Evolutionary conservation across 2,888 invertebrate genomes (phyloP), one percentile per base, ranked within the genome.

Genomic region (Hemistola chrysoprasaria): DNA sequence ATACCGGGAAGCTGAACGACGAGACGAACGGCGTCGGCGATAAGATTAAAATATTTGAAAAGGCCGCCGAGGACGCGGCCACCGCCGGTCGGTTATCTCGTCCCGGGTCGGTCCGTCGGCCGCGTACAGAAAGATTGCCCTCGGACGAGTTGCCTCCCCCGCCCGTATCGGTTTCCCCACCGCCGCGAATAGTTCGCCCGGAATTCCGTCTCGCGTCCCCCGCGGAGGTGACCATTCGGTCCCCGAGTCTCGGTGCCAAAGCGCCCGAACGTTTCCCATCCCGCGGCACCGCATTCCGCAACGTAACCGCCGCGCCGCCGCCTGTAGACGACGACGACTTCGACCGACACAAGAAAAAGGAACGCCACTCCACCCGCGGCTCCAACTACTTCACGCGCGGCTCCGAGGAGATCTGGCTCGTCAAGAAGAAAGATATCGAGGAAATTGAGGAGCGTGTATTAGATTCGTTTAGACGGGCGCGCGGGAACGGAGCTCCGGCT

Each of bases 401-500:
- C 7, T 81, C 88, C 0, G 88, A 88, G 41, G 88, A 88, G 56
- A 88, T 88, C 26, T 88, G 88, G 88, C 67, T 88, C 24, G 88
- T 88, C n/a, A 88, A 88, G 62, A 88, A 88, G 60, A 88, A 87
- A 52, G 88, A 88, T 27, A 88, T 88, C 1, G 87, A 88, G 32
- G 88, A 86, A 56, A 87, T 88, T 11, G 88, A 88, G 49, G 87
- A 86, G 53, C 62, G 88, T 11, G 88, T 88, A 6, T 35, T 88
- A 31, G 87, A 88, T 41, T 88, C 88, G 43, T 84, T 87, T 50
- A 53, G 86, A 0, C 77, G 87, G 4, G 38, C 43, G 26, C 34
- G 78, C 84, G 3, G 80, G 82, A 3, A 82, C 79, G 11, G 76
- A 69, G 40, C 46, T 75, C 11, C 79, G 77, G 27, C 22, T 6